Evolutionary conservation across 2,113 vertebrate species (phyloP), one percentile per base, ranked within the genome.

Genomic region (Lethenteron camtschaticum): DNA sequence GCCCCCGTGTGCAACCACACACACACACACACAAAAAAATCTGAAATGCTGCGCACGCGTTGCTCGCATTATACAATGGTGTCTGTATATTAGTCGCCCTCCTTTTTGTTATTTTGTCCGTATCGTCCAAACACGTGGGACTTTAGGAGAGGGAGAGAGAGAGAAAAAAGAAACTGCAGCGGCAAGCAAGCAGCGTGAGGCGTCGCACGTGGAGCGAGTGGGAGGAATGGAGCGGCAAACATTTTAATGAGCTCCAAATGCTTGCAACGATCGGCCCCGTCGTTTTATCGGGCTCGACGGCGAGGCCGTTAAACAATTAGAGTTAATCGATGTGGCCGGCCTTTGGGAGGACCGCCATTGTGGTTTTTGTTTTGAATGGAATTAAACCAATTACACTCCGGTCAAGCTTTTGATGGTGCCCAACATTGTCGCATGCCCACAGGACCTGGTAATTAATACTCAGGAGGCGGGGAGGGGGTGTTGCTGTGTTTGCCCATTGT

Each of bases 281-380:
- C 63, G n/a, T 66, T 16, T 66, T 66, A 66, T 66, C 63, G 24
- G n/a, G 24, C 24, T n/a, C 63, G 24, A 66, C 63, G 24, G 63
- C n/a, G 10, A 66, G 63, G 63, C 63, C 63, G 63, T 66, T 66
- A 66, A 66, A 66, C 63, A 66, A 66, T 66, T 66, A 66, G 63
- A 66, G 63, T 66, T 66, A 66, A 66, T 66, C 63, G 63, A 66
- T 66, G 63, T 66, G n/a, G 63, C 63, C 63, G 24, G n/a, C 24
- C n/a, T 24, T n/a, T n/a, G 63, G 63, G 24, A 24, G 24, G 63
- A 2, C 63, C 63, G n/a, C 63, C 24, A 16, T 66, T 66, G 63
- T 66, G 63, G n/a, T 66, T 66, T 66, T 66, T 66, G n/a, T 66
- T 66, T 66, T 16, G n/a, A 16, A n/a, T 24, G 63, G 63, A 24